These are phyloP conservation scores for Saturnia pavonia DNA, from an alignment of 2,888 invertebrate species.

Conservation along the genomic window DNA sequence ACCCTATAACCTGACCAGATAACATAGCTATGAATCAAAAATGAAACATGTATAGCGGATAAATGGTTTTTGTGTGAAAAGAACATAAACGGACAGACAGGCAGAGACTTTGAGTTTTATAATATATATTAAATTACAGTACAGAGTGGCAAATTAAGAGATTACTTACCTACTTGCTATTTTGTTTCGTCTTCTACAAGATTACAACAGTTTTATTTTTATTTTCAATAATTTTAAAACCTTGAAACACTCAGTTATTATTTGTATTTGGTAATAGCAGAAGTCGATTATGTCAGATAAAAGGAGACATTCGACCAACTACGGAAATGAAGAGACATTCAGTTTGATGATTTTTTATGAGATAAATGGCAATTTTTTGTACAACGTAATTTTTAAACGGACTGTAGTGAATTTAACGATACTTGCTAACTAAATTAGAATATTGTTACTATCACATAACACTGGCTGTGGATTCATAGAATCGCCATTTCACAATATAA, in stretches of 20 bases:
- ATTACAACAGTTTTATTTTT: neutral
- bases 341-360: neutral
- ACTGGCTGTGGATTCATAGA: slow-evolving; percentile 62
- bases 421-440: slow-evolving; percentile 28
- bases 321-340: no score
- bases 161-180: neutral
- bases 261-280: no score
- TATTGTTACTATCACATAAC: slow-evolving; percentile 70
- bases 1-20: no score
- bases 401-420: slow-evolving; percentile 19
- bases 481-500: slow-evolving; percentile 47
- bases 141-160: neutral
- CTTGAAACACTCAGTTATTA: no score
- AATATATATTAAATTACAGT: neutral
- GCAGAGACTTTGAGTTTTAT: no score
- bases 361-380: neutral
- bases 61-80: no score
- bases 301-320: no score
- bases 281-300: no score
- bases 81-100: no score
- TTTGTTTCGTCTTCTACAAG: neutral
- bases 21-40: no score
- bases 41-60: no score
- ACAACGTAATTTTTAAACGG: neutral
- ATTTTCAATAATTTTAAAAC: no score